Evolutionary conservation across 1,140 invertebrate species (phyloP), one percentile per base, ranked within the genome.

Genomic region (Saxidomus purpurata): DNA sequence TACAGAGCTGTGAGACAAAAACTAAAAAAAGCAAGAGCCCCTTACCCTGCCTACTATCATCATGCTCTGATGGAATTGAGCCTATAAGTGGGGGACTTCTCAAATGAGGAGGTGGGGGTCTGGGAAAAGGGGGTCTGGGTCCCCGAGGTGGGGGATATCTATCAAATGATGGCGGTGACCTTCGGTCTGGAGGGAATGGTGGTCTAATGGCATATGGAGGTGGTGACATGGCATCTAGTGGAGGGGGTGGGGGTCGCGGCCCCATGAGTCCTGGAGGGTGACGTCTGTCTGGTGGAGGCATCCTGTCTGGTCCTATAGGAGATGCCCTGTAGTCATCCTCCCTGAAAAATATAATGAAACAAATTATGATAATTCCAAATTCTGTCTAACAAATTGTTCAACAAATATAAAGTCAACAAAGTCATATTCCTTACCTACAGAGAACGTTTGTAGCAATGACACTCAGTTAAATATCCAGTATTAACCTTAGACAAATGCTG

Each of bases 21-120:
- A 47, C 28, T 19, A 61, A 87, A 77, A 22, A 40, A 79, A 59
- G 52, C 55, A 43, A 77, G n/a, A 86, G 74, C 63, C 63, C 79
- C 87, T 89, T 89, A 89, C 87, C 87, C 87, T 47, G 52, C 63
- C 59, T 89, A 76, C 63, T 82, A 81, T 89, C 87, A 69, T 83
- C 80, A 82, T 71, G 67, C 52, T 89, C 80, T 22, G 81, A 63
- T 49, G 59, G 69, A 76, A 19, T 69, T 17, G 67, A 36, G 19
- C 86, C 76, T 61, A 81, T 31, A 34, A 55, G 80, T 28, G 81
- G 79, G 80, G 87, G 87, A 61, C 79, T 89, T 76, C 87, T 63
- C 31, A 89, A 40, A 47, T 77, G 87, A 83, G 87, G 87, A 49
- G 80, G 87, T 36, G 79, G 87, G 31, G 80, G 80, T 40, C 79